Conservation (phyloP, 2,888 invertebrate genomes). For the Apoda limacodes region DNA sequence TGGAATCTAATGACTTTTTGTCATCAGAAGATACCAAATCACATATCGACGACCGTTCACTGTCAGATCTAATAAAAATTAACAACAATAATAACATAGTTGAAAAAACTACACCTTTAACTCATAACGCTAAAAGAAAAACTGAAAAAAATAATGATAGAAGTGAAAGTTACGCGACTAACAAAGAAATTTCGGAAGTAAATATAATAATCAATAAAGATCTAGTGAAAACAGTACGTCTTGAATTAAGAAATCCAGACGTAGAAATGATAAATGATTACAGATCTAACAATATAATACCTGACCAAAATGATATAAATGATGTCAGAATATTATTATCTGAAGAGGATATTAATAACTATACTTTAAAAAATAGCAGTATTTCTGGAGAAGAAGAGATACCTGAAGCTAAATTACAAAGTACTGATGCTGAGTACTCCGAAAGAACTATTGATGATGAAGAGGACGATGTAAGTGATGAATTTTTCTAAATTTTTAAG, state of each 20-base stretch:
- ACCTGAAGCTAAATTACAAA: constrained; percentile 20
- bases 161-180: constrained; percentile 26
- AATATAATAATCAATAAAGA: constrained; percentile 46
- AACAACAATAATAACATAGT: constrained; percentile 33
- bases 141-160: constrained; percentile 26
- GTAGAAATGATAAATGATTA: constrained; percentile 13
- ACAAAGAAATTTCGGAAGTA: constrained; percentile 32
- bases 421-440: constrained; percentile 27
- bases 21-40: constrained; percentile 1
- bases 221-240: constrained; percentile 39
- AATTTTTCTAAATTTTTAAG: no score
- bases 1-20: constrained; percentile 27
- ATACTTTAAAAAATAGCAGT: constrained; percentile 27
- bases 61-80: constrained; percentile 20
- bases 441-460: constrained; percentile 30
- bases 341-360: constrained; percentile 28
- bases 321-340: constrained; percentile 21
- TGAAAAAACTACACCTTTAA: constrained; percentile 24
- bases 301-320: constrained; percentile 10
- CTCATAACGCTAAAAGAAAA: constrained; percentile 41
- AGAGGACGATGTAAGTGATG: constrained; percentile 36
- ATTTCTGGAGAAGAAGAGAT: constrained; percentile 24
- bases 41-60: background rate
- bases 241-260: constrained; percentile 39
- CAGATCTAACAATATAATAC: background rate